Conservation (phyloP, 2,113 vertebrate species). For the Aegithalos caudatus region DNA sequence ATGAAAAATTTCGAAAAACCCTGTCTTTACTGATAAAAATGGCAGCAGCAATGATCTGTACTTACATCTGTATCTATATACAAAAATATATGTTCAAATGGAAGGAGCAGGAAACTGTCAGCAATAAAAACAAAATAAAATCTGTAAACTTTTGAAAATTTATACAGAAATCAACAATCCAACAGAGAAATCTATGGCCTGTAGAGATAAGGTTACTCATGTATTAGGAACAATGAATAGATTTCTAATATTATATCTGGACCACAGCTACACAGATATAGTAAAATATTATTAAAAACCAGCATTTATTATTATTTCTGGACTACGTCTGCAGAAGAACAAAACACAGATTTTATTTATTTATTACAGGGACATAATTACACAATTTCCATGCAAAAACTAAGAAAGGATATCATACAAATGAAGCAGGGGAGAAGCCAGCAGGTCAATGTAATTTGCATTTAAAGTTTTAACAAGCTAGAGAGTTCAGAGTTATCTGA, state of each 20-base stretch:
- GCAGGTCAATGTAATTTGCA: not conserved
- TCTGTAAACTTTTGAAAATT: not conserved
- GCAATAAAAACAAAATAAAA: not conserved
- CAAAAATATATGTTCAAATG: not conserved
- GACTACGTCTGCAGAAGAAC: not conserved
- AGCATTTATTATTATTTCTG: not conserved
- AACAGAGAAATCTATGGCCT: not conserved
- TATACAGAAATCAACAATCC: not conserved
- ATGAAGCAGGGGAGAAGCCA: not conserved
- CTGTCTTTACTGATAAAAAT: not conserved
- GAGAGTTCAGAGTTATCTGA: not conserved
- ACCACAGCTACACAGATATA: not conserved
- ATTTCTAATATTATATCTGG: not conserved
- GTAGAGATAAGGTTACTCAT: not conserved
- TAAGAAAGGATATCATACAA: not conserved
- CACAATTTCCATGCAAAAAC: not conserved
- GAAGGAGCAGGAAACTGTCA: not conserved
- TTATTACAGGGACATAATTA: not conserved
- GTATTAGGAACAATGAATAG: not conserved
- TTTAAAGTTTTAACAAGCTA: not conserved
- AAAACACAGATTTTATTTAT: not conserved
- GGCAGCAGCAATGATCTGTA: not conserved
- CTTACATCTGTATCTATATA: not conserved
- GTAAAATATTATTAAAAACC: not conserved
- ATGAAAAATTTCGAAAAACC: not conserved